phyloP scores from a whole-genome alignment of 2,888 invertebrate genomes.

The Escarpia spicata region DNA sequence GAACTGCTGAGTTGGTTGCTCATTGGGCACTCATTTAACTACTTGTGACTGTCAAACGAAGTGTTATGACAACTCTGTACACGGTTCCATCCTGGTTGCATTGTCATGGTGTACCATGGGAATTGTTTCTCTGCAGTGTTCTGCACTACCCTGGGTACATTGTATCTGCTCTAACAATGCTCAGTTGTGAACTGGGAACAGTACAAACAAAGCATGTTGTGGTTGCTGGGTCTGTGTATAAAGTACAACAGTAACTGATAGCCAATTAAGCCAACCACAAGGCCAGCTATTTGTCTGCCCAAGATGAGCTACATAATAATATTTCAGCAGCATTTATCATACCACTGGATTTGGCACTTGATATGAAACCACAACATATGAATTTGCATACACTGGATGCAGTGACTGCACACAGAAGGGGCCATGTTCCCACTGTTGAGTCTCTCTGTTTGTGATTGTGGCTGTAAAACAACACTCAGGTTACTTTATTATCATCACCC shows the following conservation, averaged over 20 bases:
- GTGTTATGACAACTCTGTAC: not conserved
- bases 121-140: not conserved
- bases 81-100: not conserved
- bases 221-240: not conserved
- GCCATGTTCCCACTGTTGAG: not conserved
- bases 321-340: not conserved
- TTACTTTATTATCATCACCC: not conserved
- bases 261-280: not conserved
- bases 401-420: not conserved
- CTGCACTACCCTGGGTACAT: not conserved
- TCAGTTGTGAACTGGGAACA: not conserved
- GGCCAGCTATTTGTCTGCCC: not conserved
- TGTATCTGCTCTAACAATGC: not conserved
- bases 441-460: not conserved
- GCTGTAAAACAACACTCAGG: not conserved
- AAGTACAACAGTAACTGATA: not conserved
- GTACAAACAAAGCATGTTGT: not conserved
- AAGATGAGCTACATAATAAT: not conserved
- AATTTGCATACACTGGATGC: not conserved
- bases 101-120: not conserved
- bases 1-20: not conserved
- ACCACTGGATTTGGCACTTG: not conserved
- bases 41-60: not conserved
- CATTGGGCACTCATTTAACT: not conserved
- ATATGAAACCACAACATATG: not conserved